phyloP scores from a whole-genome alignment of 2,113 vertebrate genomes.

The Phrynosoma platyrhinos region DNA sequence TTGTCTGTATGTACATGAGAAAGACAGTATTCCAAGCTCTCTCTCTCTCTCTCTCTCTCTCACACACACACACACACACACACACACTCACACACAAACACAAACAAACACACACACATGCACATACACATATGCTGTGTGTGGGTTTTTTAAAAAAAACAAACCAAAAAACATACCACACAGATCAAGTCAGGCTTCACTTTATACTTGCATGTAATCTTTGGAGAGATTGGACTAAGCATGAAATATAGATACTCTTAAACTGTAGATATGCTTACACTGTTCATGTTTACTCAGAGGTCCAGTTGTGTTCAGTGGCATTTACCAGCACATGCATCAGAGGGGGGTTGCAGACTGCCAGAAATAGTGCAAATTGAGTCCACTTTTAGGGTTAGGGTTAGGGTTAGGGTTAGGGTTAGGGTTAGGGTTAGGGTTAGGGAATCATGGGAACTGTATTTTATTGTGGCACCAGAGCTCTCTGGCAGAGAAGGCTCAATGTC shows the following conservation, averaged over 20 bases:
- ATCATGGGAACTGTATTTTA: no score
- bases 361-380: no score
- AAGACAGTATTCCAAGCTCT: background rate
- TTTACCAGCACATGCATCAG: background rate
- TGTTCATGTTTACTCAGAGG: background rate
- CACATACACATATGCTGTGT: background rate
- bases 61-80: no score
- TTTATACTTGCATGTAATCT: slow-evolving; percentile 4
- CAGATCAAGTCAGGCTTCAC: slow-evolving; percentile 15
- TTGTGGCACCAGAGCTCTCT: no score
- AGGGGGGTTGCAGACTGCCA: no score
- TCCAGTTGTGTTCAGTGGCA: background rate
- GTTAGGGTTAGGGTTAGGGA: no score
- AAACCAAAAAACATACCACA: background rate
- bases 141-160: background rate
- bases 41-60: background rate
- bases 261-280: background rate
- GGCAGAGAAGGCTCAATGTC: no score
- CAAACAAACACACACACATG: background rate
- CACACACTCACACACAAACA: background rate
- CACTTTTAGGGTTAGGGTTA: no score
- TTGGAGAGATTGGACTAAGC: background rate
- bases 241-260: background rate
- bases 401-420: no score
- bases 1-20: background rate